Evolutionary conservation across 1,140 invertebrate genomes (phyloP), one percentile per base, ranked within the genome.

Genomic region (Meloidogyne floridensis): DNA sequence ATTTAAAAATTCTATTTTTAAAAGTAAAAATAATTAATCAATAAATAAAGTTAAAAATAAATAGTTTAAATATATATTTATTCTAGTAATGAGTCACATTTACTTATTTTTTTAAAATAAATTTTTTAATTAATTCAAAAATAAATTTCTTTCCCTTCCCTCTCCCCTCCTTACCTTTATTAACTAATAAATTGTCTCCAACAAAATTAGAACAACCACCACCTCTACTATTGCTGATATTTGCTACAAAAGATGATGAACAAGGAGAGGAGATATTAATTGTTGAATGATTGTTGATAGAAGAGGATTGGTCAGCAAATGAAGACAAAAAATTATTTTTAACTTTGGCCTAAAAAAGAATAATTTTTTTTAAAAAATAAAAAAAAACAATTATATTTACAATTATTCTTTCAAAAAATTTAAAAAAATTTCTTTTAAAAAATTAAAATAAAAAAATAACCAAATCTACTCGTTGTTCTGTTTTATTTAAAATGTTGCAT

Each of bases 1-100:
- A 65, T n/a, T n/a, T n/a, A n/a, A 65, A 65, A 65, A n/a, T 65
- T 65, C n/a, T 65, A n/a, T n/a, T 8, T 65, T 65, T 65, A 59
- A 15, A 65, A n/a, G 15, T 65, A 65, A 65, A 65, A n/a, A 5
- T 65, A 65, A 65, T 65, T 15, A 65, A 65, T 65, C n/a, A n/a
- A 65, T n/a, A 59, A 15, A 59, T n/a, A 65, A n/a, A 65, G 15
- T 65, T 65, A 65, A 5, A n/a, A n/a, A 65, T 32, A 32, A 32
- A 32, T 32, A 32, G 32, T 65, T 65, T 65, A 15, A n/a, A 15
- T 65, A 15, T n/a, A 65, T 15, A n/a, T 65, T n/a, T 13, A 65
- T 3, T 47, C 32, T 32, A 32, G 32, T 6, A 65, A 65, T 65
- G 59, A 65, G n/a, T 65, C 59, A 65, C 32, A 32, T 32, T 32